phyloP scores from a whole-genome alignment of 2,888 invertebrate species.

The Palloptera scutellata region DNA sequence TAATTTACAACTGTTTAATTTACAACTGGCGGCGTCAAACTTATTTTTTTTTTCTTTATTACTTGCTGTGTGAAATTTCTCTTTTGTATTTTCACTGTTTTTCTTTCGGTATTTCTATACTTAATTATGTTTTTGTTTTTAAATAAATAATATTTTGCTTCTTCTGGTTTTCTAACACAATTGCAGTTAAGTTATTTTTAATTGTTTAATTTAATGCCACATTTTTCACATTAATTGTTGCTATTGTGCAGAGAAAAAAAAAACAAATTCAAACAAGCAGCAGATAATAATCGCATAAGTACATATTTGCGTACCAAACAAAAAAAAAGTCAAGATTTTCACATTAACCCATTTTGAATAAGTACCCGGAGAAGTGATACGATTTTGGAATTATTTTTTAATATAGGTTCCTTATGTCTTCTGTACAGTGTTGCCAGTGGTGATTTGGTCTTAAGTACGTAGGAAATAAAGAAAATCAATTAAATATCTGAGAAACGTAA shows the following conservation, averaged over 20 bases:
- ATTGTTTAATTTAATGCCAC: constrained; percentile 25
- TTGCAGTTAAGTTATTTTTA: constrained; percentile 24
- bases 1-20: constrained; percentile 1
- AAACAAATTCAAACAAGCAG: not conserved
- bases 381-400: no score
- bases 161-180: not conserved
- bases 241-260: not conserved
- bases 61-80: not conserved
- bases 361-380: no score
- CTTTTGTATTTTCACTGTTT: not conserved
- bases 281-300: no score
- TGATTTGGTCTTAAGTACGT: no score
- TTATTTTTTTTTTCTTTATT: not conserved
- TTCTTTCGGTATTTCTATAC: not conserved
- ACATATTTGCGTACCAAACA: no score
- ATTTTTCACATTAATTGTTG: constrained; percentile 12
- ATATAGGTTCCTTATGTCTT: no score
- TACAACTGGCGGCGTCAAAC: not conserved
- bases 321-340: no score
- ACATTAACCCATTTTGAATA: no score
- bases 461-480: no score
- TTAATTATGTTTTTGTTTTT: constrained; percentile 7
- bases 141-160: not conserved
- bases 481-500: no score
- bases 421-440: no score